Percentiles rank a stretch among this genome's conserved stretches.
Evolutionary conservation across 2,113 vertebrate species (phyloP).

Genomic region (Pelobates fuscus): DNA sequence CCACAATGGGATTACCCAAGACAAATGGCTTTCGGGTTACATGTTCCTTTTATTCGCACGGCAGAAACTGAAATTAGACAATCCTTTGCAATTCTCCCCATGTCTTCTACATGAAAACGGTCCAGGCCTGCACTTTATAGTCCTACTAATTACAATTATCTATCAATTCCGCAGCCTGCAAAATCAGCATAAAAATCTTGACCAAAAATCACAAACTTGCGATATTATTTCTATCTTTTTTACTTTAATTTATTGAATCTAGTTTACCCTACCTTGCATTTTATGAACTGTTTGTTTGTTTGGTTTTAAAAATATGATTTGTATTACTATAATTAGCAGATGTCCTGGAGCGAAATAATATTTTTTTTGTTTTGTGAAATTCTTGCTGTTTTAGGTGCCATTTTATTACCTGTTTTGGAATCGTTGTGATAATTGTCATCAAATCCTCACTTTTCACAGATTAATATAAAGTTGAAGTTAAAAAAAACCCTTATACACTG

Average conservation of each 20-base stretch:
- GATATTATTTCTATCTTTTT: not conserved
- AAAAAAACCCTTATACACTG: not conserved
- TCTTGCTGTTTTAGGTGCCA: not conserved
- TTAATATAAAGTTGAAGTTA: not conserved
- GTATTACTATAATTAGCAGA: not conserved
- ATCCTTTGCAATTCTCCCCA: not conserved
- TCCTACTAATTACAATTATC: constrained; percentile 19
- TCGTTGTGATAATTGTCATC: not conserved
- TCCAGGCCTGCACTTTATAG: constrained; percentile 11
- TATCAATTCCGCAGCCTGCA: constrained; percentile 10
- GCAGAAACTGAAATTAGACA: not conserved
- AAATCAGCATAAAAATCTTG: not conserved
- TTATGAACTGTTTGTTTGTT: not conserved
- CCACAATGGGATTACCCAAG: constrained; percentile 62
- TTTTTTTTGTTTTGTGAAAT: not conserved
- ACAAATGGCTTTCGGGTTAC: constrained; percentile 63
- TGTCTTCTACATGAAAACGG: not conserved
- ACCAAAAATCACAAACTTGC: not conserved
- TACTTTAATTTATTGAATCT: not conserved
- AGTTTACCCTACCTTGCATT: not conserved
- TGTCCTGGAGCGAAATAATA: not conserved
- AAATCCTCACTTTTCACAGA: not conserved
- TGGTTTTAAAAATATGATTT: not conserved
- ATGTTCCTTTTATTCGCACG: constrained; percentile 44
- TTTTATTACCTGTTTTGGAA: not conserved